Evolutionary conservation across 2,888 invertebrate genomes (phyloP), one percentile per base, ranked within the genome.

Genomic region (Oligia latruncula): DNA sequence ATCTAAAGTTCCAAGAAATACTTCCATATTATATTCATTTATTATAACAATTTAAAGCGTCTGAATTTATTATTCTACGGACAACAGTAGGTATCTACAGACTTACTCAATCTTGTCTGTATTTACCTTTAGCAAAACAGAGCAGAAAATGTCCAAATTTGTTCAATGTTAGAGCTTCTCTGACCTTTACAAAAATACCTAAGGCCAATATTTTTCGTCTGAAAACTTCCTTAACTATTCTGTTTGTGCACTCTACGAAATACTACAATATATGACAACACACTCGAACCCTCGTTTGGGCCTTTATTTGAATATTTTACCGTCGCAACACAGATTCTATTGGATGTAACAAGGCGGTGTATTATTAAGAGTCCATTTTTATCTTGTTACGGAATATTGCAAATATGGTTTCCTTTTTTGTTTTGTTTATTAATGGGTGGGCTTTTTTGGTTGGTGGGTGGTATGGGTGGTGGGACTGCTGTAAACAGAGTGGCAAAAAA

Each of bases 261-360:
- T 43, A 52, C 29, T 52, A 65, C 52, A 77, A 81, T 85, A 71
- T 84, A 74, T 85, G 74, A 76, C 62, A 78, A 81, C 76, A 78
- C 76, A 43, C 60, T 62, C 64, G 65, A 62, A 71, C 35, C 52
- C 77, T 82, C 82, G 70, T 82, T 77, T 70, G 58, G 40, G 35
- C 29, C 82, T 74, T 81, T 77, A 87, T 84, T 80, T 87, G 74
- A 87, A 87, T 85, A 85, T 85, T 87, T 87, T 84, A 68, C 17
- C 13, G 81, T 65, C 13, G 72, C 74, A 73, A 86, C 77, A 85
- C 78, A 67, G 74, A 72, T 82, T 81, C 35, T 68, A 23, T 77
- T 74, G 52, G 68, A 58, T 66, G 71, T 62, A 71, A 78, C 55
- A 65, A 46, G 65, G 43, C 65, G 4, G 73, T 29, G 65, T 65